Conservation (phyloP, 1,140 invertebrate genomes). For the Cyphomyrmex costatus region DNA sequence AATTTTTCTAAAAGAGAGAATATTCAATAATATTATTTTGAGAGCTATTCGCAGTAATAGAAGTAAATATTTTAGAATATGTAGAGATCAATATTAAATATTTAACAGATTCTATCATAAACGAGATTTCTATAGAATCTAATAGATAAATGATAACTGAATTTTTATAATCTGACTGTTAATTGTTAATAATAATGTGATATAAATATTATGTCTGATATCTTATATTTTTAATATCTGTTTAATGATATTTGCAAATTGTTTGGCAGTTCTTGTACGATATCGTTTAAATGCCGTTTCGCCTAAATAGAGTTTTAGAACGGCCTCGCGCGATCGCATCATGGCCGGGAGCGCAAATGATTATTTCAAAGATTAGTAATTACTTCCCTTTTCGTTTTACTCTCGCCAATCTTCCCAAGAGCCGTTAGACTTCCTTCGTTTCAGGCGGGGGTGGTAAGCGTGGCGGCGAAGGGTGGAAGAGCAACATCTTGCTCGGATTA, state of each 20-base stretch:
- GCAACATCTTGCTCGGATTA: conserved; percentile 81
- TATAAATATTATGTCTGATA: neutral
- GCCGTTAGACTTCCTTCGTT: conserved; percentile 65
- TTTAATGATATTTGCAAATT: neutral
- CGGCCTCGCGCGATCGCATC: conserved; percentile 16
- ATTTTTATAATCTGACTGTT: neutral
- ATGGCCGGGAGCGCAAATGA: conserved; percentile 64
- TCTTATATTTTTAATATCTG: no score
- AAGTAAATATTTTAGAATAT: neutral
- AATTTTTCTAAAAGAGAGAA: neutral
- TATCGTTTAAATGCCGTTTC: conserved; percentile 34
- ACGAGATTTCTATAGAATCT: neutral
- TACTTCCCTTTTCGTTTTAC: conserved; percentile 76
- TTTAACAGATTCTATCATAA: conserved; percentile 10
- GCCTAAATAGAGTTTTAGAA: conserved; percentile 50
- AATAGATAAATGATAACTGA: neutral
- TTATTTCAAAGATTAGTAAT: conserved; percentile 80
- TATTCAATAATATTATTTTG: neutral
- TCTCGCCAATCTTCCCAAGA: conserved; percentile 62
- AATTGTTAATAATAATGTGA: neutral
- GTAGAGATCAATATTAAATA: neutral
- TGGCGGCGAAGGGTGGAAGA: conserved; percentile 8
- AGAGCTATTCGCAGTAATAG: neutral
- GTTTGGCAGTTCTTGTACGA: conserved; percentile 16
- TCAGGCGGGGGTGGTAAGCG: conserved; percentile 9